Conservation (phyloP, 2,888 invertebrate genomes). For the Drosophila subsilvestris region DNA sequence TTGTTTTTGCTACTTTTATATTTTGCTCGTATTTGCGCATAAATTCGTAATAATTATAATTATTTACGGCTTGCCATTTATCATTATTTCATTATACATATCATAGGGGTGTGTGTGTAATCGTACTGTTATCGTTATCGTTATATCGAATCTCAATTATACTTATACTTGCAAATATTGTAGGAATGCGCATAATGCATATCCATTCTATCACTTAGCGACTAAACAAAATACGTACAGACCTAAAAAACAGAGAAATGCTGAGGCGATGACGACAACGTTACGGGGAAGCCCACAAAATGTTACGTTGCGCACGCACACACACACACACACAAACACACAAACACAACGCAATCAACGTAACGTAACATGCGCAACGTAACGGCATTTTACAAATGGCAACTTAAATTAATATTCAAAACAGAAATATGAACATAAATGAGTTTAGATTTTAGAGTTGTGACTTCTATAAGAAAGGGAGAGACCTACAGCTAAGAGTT, state of each 20-base stretch:
- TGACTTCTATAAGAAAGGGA: constrained; percentile 4
- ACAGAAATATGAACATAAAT: constrained; percentile 30
- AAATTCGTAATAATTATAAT: constrained; percentile 78
- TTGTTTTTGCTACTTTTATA: constrained; percentile 56
- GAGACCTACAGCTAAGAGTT: too few relatives aligned
- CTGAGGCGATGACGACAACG: constrained; percentile 38
- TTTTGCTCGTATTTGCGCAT: constrained; percentile 70
- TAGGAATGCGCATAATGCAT: constrained; percentile 55
- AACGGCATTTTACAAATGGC: constrained; percentile 76
- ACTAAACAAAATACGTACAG: constrained; percentile 57
- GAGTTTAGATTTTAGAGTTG: constrained; percentile 27
- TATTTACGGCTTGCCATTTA: constrained; percentile 65
- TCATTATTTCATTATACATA: constrained; percentile 42
- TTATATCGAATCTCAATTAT: constrained; percentile 58
- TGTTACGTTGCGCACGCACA: constrained; percentile 51
- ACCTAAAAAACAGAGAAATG: constrained; percentile 61
- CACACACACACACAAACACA: constrained; percentile 17
- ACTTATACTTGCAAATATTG: constrained; percentile 71
- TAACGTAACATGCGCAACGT: constrained; percentile 67
- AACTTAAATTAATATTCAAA: constrained; percentile 50
- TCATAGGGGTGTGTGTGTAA: constrained; percentile 26
- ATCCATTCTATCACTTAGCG: constrained; percentile 73
- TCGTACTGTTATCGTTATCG: constrained; percentile 60
- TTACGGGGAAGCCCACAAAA: constrained; percentile 64
- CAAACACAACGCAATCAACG: constrained; percentile 34